Conservation (phyloP, 2,888 invertebrate species). For the Vandiemenella viatica region DNA sequence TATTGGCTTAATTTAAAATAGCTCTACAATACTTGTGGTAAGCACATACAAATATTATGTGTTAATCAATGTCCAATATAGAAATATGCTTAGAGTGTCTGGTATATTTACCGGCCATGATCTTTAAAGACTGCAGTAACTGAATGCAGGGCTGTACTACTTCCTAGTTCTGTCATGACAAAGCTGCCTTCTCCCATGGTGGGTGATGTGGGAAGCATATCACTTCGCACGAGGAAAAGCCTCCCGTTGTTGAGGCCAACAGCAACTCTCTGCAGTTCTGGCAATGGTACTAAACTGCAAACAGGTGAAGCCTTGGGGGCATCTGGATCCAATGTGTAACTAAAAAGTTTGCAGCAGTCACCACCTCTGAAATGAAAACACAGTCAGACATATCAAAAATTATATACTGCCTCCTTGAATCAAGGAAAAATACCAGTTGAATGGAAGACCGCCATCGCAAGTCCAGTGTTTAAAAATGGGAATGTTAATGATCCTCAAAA, state of each 20-base stretch:
- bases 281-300: conserved; percentile 50
- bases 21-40: no score
- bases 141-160: conserved; percentile 50
- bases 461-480: no score
- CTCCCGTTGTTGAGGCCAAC: conserved; percentile 65
- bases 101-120: conserved; percentile 27
- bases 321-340: conserved; percentile 50
- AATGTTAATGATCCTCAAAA: no score
- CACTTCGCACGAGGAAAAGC: conserved; percentile 53
- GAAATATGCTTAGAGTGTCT: no score
- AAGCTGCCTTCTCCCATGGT: conserved; percentile 57
- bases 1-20: no score
- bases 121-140: conserved; percentile 41
- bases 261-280: conserved; percentile 53
- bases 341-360: conserved; percentile 42
- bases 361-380: conserved; percentile 28
- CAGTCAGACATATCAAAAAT: not conserved
- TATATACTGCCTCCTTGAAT: no score
- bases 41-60: no score
- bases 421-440: no score
- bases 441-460: no score
- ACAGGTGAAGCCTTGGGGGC: conserved; percentile 45
- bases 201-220: conserved; percentile 39
- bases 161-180: conserved; percentile 61
- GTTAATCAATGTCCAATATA: no score